These are phyloP conservation scores for Stictonetta naevosa DNA, from an alignment of 2,113 vertebrate species.

Conservation along the genomic window DNA sequence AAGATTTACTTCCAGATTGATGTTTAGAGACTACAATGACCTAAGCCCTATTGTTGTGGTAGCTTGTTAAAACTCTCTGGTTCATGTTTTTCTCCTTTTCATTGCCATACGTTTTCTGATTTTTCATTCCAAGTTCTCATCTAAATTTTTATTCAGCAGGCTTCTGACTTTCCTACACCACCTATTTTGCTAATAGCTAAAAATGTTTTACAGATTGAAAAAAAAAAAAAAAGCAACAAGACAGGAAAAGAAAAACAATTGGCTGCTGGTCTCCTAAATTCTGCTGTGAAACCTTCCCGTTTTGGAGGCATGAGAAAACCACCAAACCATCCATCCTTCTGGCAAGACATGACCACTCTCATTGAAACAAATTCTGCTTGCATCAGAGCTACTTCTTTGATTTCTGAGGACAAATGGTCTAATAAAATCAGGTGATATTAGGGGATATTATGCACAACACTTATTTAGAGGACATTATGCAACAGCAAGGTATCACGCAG, in stretches of 20 bases:
- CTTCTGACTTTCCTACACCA: conserved; percentile 2
- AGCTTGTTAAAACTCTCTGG: neutral
- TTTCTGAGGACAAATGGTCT: neutral
- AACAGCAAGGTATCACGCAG: conserved; percentile 9
- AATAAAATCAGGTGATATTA: neutral
- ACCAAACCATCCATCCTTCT: neutral
- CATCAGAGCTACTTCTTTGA: neutral
- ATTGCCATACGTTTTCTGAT: neutral
- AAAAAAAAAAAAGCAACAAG: neutral
- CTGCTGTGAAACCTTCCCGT: neutral
- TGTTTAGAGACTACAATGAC: conserved; percentile 17
- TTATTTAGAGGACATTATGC: neutral
- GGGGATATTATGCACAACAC: neutral
- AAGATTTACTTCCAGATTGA: conserved; percentile 43
- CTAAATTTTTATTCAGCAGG: neutral
- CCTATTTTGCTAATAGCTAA: neutral
- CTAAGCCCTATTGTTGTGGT: neutral
- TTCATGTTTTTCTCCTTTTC: neutral
- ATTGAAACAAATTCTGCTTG: neutral
- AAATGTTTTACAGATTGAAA: neutral
- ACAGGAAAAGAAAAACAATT: neutral
- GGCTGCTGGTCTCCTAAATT: neutral
- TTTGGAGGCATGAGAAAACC: neutral
- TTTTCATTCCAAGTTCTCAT: neutral
- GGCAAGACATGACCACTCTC: neutral